phyloP scores from a whole-genome alignment of 1,140 invertebrate genomes.

The Muscidifurax raptorellus region DNA sequence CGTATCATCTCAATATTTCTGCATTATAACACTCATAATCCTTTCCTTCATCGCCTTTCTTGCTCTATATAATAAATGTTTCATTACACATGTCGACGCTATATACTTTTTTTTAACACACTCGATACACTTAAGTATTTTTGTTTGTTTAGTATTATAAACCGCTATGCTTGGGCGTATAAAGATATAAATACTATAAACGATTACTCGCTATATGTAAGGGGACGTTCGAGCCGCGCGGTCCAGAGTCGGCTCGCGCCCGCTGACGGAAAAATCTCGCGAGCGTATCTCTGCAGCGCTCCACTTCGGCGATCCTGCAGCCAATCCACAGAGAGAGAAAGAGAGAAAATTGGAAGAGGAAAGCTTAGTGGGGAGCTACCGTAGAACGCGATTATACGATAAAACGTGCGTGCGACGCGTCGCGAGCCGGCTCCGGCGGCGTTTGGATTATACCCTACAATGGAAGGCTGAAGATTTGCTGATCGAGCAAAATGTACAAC shows the following conservation, averaged over 20 bases:
- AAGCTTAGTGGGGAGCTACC: slow-evolving; percentile 1
- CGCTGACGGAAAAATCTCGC: background rate
- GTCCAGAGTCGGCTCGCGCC: slow-evolving; percentile 18
- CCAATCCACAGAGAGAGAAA: background rate
- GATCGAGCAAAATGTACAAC: slow-evolving; percentile 48
- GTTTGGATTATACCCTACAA: background rate
- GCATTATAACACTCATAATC: slow-evolving; percentile 4
- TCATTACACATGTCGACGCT: slow-evolving; percentile 34
- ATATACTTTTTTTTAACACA: slow-evolving; percentile 48
- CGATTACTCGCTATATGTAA: slow-evolving; percentile 56
- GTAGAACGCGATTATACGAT: background rate
- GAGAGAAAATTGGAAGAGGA: background rate
- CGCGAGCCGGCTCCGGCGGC: slow-evolving; percentile 22
- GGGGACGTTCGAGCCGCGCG: slow-evolving; percentile 22
- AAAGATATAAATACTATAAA: slow-evolving; percentile 64
- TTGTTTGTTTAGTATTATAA: slow-evolving; percentile 38
- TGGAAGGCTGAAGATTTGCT: slow-evolving; percentile 50
- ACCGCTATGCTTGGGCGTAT: slow-evolving; percentile 57
- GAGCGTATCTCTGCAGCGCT: background rate
- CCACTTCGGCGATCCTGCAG: background rate
- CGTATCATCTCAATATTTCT: background rate
- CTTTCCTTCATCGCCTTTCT: slow-evolving; percentile 1
- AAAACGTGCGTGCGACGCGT: background rate
- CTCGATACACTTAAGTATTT: slow-evolving; percentile 54
- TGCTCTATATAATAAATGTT: slow-evolving; percentile 21